phyloP scores from a whole-genome alignment of 2,797 vertebrate genomes.

The Morus bassanus region DNA sequence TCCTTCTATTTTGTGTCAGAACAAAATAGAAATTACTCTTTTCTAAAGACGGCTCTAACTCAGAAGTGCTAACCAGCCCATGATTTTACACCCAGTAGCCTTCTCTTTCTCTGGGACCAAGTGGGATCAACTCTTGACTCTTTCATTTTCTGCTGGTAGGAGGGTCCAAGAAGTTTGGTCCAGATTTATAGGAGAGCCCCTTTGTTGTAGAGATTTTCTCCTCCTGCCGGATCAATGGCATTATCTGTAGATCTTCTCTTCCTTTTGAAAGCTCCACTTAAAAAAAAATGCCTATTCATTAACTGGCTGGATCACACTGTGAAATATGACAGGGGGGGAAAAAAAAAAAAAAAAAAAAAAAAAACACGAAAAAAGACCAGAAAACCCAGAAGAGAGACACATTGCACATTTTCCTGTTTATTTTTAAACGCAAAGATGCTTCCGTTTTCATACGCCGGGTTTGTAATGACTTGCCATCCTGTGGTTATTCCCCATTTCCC shows the following conservation, averaged over 20 bases:
- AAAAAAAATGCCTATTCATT: conserved; percentile 29
- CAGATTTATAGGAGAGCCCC: not conserved
- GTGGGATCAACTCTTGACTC: not conserved
- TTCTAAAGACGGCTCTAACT: not conserved
- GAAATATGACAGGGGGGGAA: not conserved
- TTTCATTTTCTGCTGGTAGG: conserved; percentile 9
- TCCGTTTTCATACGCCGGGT: not conserved
- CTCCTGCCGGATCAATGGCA: not conserved
- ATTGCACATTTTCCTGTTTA: conserved; percentile 8
- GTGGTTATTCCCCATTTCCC: not conserved
- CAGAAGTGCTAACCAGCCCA: not conserved
- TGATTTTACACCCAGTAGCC: not conserved
- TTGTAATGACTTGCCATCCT: not conserved
- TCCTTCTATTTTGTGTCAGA: conserved; percentile 31
- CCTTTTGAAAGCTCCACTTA: conserved; percentile 7
- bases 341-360: not conserved
- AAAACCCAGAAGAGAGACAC: not conserved
- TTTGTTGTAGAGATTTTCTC: conserved; percentile 9
- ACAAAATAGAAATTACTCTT: not conserved
- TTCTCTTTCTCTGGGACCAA: conserved; percentile 40
- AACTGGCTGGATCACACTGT: conserved; percentile 61
- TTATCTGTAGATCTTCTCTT: conserved; percentile 14
- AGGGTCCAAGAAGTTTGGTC: conserved; percentile 7
- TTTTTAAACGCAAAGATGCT: conserved; percentile 17
- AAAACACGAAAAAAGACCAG: not conserved